phyloP scores from a whole-genome alignment of 2,888 invertebrate species.

The Epsilonema sp. region DNA sequence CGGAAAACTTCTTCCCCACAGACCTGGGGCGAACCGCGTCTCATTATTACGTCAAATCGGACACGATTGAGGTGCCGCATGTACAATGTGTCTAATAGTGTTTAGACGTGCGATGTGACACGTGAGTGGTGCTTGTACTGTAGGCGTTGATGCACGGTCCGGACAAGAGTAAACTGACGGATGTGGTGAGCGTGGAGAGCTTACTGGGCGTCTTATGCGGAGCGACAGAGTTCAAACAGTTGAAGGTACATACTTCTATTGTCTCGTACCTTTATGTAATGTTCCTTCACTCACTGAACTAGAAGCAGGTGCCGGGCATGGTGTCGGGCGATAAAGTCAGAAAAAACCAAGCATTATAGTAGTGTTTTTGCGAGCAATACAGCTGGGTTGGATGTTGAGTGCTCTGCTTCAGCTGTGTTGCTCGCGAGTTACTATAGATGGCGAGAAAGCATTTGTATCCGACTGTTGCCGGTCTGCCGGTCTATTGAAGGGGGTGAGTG shows the following conservation, averaged over 20 bases:
- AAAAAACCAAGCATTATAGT: too few species aligned
- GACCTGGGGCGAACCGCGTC: slow-evolving; percentile 89
- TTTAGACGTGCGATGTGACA: not conserved
- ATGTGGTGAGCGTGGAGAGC: slow-evolving; percentile 31
- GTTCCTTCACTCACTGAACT: too few species aligned
- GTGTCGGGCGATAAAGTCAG: too few species aligned
- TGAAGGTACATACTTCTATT: slow-evolving; percentile 46
- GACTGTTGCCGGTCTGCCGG: too few species aligned
- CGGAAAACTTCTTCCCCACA: slow-evolving; percentile 29
- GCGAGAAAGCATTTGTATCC: too few species aligned
- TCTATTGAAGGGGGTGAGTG: slow-evolving; percentile 3
- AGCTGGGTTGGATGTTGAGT: too few species aligned
- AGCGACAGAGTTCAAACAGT: slow-evolving; percentile 81
- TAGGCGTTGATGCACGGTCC: slow-evolving; percentile 15
- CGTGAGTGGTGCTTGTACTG: not conserved
- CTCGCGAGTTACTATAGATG: too few species aligned
- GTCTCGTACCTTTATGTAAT: too few species aligned
- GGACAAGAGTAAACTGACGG: slow-evolving; percentile 38
- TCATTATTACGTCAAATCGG: slow-evolving; percentile 88
- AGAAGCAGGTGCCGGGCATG: too few species aligned
- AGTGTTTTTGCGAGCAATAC: too few species aligned
- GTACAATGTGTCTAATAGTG: not conserved
- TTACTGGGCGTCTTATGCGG: slow-evolving; percentile 63
- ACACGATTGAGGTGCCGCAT: slow-evolving; percentile 58
- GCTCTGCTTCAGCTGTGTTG: too few species aligned